phyloP scores from a whole-genome alignment of 2,797 vertebrate genomes.

The Chelon labrosus region DNA sequence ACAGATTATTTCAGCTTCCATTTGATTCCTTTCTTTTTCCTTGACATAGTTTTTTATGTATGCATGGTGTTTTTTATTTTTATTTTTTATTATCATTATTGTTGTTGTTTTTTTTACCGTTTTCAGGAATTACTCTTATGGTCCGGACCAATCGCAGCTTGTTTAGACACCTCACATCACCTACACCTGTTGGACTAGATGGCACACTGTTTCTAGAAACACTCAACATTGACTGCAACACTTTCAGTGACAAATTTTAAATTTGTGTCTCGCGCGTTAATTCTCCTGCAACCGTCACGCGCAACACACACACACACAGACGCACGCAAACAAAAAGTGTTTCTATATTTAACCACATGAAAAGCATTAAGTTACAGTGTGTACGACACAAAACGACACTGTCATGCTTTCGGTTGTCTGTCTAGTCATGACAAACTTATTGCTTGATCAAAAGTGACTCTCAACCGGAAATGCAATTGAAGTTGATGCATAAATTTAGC shows the following conservation, averaged over 20 bases:
- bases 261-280: not conserved
- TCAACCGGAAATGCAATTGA: not conserved
- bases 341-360: constrained; percentile 20
- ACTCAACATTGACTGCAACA: no score
- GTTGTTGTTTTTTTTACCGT: no score
- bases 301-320: not conserved
- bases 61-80: no score
- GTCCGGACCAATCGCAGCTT: not conserved
- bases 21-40: no score
- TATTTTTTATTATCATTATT: no score
- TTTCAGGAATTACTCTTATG: no score
- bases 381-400: not conserved
- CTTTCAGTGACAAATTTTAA: not conserved
- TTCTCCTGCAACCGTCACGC: not conserved
- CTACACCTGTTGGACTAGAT: not conserved
- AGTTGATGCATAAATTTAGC: not conserved
- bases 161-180: constrained; percentile 5
- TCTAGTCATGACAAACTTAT: not conserved
- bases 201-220: not conserved
- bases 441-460: not conserved
- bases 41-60: no score
- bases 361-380: no score
- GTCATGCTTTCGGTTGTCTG: not conserved
- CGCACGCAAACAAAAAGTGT: not conserved
- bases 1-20: no score